Evolutionary conservation across 2,797 vertebrate species (phyloP), one percentile per base, ranked within the genome.

Genomic region (Sternarchorhynchus goeldii): DNA sequence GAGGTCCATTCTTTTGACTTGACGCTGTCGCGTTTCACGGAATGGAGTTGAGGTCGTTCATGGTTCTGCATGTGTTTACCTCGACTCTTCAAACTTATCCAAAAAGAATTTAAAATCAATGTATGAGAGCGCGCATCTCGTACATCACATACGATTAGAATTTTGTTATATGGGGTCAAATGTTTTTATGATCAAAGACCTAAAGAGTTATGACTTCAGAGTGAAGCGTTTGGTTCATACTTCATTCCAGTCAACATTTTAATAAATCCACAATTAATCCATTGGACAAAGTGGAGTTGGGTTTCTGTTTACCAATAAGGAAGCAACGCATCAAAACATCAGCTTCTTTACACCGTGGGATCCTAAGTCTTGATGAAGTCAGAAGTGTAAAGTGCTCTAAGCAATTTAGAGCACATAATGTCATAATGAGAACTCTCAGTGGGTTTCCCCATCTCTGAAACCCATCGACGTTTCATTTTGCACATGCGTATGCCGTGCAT

Each of bases 401-500:
- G 21, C 59, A 10, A 2, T 32, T 18, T 66, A 41, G 39, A 41
- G 10, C 39, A 1, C 10, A 41, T 41, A 58, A 64, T 72, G 32
- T 71, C 71, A 41, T 41, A 57, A 71, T 71, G n/a, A 64, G 53
- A 56, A 39, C 20, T n/a, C 59, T 57, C 0, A 5, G 31, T 55
- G 59, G 34, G 20, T 41, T 55, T 71, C 21, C 16, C 17, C 10
- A 50, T 63, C 17, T 78, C 60, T 65, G 41, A 31, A 53, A 45
- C 50, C 21, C 20, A 16, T 65, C 36, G 50, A 73, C 57, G 56
- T 64, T 20, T 25, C 17, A 18, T 73, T 66, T 56, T 20, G 21
- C 68, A 5, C 32, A 31, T 69, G 21, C 6, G 20, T 67, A 6
- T 12, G 64, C 20, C 67, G 32, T 32, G 77, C 68, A 32, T 78